phyloP scores from a whole-genome alignment of 2,797 vertebrate genomes.

The Oreortyx pictus region DNA sequence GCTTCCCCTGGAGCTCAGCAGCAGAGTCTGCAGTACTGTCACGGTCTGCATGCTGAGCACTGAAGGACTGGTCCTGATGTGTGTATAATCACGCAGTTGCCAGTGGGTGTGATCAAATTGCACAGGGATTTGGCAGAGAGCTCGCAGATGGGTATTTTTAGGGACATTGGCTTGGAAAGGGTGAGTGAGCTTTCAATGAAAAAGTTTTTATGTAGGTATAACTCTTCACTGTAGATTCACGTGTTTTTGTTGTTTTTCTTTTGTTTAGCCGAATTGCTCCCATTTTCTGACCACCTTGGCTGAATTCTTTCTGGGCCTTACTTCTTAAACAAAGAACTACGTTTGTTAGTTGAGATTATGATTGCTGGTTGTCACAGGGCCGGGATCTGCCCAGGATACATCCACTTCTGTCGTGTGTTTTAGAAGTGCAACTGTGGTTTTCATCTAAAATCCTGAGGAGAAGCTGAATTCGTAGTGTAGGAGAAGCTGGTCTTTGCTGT shows the following conservation, averaged over 20 bases:
- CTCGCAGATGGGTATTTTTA: neutral
- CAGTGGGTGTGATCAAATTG: neutral
- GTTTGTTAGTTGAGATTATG: neutral
- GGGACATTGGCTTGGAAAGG: neutral
- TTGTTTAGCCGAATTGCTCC: neutral
- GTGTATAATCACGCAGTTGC: rapidly evolving
- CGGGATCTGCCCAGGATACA: neutral
- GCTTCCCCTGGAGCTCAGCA: neutral
- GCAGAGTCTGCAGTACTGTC: neutral
- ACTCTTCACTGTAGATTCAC: neutral
- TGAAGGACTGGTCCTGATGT: rapidly evolving
- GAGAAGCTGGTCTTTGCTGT: neutral
- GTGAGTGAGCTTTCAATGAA: neutral
- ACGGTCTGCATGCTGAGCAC: neutral
- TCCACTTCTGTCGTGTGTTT: neutral
- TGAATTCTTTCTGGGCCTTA: neutral
- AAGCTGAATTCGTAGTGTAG: neutral
- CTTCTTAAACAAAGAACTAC: neutral
- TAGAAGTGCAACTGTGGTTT: neutral
- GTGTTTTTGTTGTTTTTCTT: neutral
- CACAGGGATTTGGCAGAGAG: neutral
- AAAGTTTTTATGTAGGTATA: neutral
- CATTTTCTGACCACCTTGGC: neutral
- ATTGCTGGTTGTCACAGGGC: neutral
- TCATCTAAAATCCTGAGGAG: neutral